A percentile compares a stretch with the other conserved stretches of the same genome.
phyloP scores from a whole-genome alignment of 2,888 invertebrate genomes.

The Reticulitermes lucifugus region DNA sequence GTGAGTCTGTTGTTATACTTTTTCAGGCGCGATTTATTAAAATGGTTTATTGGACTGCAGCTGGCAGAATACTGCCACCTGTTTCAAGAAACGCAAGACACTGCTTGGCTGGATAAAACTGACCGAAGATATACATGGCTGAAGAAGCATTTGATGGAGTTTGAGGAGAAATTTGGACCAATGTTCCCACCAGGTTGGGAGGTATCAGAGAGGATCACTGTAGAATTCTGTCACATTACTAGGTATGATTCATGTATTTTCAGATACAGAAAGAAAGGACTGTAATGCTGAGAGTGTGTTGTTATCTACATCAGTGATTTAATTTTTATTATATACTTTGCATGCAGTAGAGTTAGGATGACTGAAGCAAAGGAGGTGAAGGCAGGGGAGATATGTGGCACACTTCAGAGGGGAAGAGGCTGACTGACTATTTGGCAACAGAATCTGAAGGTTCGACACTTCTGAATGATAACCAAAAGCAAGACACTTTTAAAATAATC shows the following conservation, averaged over 20 bases:
- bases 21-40: slow-evolving; percentile 77
- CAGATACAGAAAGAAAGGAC: neutral
- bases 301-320: neutral
- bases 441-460: too few relatives aligned
- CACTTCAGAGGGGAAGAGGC: too few relatives aligned
- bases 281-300: neutral
- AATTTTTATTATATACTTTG: slow-evolving; percentile 2
- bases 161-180: slow-evolving; percentile 88
- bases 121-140: slow-evolving; percentile 96
- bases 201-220: slow-evolving; percentile 91
- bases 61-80: slow-evolving; percentile 93
- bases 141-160: slow-evolving; percentile 91
- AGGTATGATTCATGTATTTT: slow-evolving; percentile 57
- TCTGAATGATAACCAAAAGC: too few relatives aligned
- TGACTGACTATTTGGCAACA: too few relatives aligned
- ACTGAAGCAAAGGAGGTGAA: neutral
- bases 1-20: slow-evolving; percentile 16
- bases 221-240: slow-evolving; percentile 84
- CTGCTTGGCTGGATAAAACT: slow-evolving; percentile 96
- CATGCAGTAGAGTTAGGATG: neutral
- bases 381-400: too few relatives aligned
- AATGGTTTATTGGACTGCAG: slow-evolving; percentile 89
- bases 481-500: too few relatives aligned
- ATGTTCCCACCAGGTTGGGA: slow-evolving; percentile 96
- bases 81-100: slow-evolving; percentile 95